Conservation (phyloP, 2,888 invertebrate genomes). For the Diachrysia chrysitis region DNA sequence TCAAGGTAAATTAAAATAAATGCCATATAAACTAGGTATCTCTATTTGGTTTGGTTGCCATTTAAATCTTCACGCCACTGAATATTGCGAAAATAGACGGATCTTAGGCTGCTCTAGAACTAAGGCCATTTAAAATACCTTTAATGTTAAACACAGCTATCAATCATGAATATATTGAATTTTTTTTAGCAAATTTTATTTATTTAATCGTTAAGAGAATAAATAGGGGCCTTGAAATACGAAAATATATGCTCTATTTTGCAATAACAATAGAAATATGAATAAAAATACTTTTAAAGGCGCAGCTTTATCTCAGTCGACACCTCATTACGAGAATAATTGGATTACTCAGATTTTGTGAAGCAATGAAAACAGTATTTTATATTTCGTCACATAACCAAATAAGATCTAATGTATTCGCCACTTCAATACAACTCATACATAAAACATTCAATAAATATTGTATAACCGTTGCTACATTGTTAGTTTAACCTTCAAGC, state of each 20-base stretch:
- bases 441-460: conserved; percentile 63
- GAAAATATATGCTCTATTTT: conserved; percentile 55
- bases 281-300: conserved; percentile 47
- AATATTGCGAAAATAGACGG: not conserved
- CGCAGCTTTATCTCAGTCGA: conserved; percentile 66
- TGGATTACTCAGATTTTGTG: conserved; percentile 71
- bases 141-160: too few species aligned
- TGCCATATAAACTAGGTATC: not conserved
- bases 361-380: conserved; percentile 76
- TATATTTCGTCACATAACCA: conserved; percentile 77
- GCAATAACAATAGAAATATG: conserved; percentile 12
- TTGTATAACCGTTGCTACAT: conserved; percentile 58
- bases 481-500: conserved; percentile 67
- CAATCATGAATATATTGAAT: too few species aligned
- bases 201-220: too few species aligned
- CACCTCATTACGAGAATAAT: conserved; percentile 63
- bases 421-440: conserved; percentile 61
- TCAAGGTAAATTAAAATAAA: conserved; percentile 37
- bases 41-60: not conserved
- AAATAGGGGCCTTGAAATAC: too few species aligned
- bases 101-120: not conserved
- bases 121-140: too few species aligned
- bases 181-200: too few species aligned
- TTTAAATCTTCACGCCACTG: not conserved
- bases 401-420: conserved; percentile 76